These are phyloP conservation scores for Perdita meconis DNA, from an alignment of 2,888 invertebrate species.

Conservation along the genomic window DNA sequence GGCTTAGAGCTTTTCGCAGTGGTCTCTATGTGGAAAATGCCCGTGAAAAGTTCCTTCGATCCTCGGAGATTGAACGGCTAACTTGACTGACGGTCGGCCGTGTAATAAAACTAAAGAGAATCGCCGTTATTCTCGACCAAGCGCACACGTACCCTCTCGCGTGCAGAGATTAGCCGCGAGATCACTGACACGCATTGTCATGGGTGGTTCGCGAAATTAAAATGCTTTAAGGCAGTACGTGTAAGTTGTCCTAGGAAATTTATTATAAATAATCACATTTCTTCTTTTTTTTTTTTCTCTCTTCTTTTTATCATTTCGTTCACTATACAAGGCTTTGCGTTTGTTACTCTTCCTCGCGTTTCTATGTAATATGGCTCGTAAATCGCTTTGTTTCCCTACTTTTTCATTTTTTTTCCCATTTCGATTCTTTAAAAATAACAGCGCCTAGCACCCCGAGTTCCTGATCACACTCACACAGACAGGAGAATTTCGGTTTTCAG, in stretches of 20 bases:
- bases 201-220: slow-evolving; percentile 61
- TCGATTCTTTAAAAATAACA: slow-evolving; percentile 57
- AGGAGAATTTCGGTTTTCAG: slow-evolving; percentile 19
- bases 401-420: neutral
- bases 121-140: slow-evolving; percentile 5
- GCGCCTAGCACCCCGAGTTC: slow-evolving; percentile 54
- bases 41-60: slow-evolving; percentile 41
- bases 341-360: slow-evolving; percentile 32
- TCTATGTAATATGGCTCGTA: slow-evolving; percentile 57
- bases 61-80: slow-evolving; percentile 30
- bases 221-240: slow-evolving; percentile 74
- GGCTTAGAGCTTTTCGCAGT: slow-evolving; percentile 28
- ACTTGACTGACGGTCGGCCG: slow-evolving; percentile 17
- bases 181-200: slow-evolving; percentile 43
- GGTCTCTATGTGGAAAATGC: slow-evolving; percentile 50
- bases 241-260: slow-evolving; percentile 74
- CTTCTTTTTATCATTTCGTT: slow-evolving; percentile 51
- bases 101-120: slow-evolving; percentile 16
- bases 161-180: slow-evolving; percentile 21
- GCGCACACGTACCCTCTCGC: slow-evolving; percentile 7
- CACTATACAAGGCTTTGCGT: slow-evolving; percentile 68
- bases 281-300: slow-evolving; percentile 51
- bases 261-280: slow-evolving; percentile 80
- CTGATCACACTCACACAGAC: slow-evolving; percentile 28
- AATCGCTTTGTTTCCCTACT: slow-evolving; percentile 11